Conservation (phyloP, 2,888 invertebrate genomes). For the Rhopalosiphum nymphaeae region DNA sequence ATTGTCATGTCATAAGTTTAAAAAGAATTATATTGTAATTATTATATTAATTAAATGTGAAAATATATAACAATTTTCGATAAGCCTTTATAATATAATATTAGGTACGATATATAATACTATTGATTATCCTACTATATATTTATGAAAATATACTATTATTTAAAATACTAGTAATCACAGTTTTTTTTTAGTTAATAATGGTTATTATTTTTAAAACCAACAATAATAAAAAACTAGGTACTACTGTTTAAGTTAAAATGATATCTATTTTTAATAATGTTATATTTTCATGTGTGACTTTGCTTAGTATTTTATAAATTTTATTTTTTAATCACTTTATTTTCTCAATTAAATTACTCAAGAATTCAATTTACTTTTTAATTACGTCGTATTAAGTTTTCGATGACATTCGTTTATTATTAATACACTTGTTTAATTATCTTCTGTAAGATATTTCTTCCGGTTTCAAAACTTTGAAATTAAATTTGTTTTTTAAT, state of each 20-base stretch:
- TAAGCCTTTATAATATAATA: not conserved
- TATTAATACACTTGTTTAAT: conserved; percentile 16
- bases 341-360: not conserved
- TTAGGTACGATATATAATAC: not conserved
- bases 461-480: not conserved
- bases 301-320: not conserved
- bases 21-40: not conserved
- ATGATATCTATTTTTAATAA: not conserved
- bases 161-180: not conserved
- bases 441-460: conserved; percentile 12
- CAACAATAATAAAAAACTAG: not conserved
- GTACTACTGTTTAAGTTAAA: not conserved
- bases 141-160: not conserved
- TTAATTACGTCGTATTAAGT: conserved; percentile 19
- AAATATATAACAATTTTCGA: not conserved
- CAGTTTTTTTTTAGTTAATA: not conserved
- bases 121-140: not conserved
- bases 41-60: not conserved
- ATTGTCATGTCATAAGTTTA: rapidly evolving
- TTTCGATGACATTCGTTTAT: conserved; percentile 19
- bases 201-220: not conserved
- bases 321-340: not conserved
- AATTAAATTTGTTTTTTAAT: conserved; percentile 26
- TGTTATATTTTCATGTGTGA: not conserved
- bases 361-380: conserved; percentile 37